Evolutionary conservation across 2,888 invertebrate species (phyloP).

Genomic region (Oasisia sp.): DNA sequence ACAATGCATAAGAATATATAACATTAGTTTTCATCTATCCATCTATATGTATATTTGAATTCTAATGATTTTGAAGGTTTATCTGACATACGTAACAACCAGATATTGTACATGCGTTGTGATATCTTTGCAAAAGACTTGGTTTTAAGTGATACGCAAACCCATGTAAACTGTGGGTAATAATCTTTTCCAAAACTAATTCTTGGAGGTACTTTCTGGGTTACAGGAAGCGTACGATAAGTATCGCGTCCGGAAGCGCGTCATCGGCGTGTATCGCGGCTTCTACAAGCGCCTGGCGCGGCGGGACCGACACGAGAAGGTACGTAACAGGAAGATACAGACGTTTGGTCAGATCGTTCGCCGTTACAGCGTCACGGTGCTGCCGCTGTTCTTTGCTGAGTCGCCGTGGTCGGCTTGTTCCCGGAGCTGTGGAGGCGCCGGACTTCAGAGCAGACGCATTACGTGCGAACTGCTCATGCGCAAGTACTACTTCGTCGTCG

Average conservation of each 20-base stretch:
- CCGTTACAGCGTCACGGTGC: neutral
- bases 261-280: slow-evolving; percentile 14
- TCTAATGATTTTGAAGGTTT: no score
- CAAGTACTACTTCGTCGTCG: slow-evolving; percentile 75
- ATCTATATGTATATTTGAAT: no score
- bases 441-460: slow-evolving; percentile 79
- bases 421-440: slow-evolving; percentile 82
- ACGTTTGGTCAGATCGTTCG: neutral
- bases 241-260: slow-evolving; percentile 20
- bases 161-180: no score
- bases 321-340: neutral
- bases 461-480: slow-evolving; percentile 68
- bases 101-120: no score
- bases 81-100: no score
- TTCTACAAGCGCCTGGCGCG: slow-evolving; percentile 9
- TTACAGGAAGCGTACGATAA: slow-evolving; percentile 26
- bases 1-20: no score
- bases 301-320: neutral
- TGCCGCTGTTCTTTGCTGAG: slow-evolving; percentile 34
- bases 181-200: no score
- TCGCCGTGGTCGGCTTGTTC: slow-evolving; percentile 88
- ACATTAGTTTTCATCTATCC: no score
- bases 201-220: no score
- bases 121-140: no score
- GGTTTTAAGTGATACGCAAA: no score